These are phyloP conservation scores for Miichthys miiuy DNA, from an alignment of 2,797 vertebrate genomes.

Conservation along the genomic window DNA sequence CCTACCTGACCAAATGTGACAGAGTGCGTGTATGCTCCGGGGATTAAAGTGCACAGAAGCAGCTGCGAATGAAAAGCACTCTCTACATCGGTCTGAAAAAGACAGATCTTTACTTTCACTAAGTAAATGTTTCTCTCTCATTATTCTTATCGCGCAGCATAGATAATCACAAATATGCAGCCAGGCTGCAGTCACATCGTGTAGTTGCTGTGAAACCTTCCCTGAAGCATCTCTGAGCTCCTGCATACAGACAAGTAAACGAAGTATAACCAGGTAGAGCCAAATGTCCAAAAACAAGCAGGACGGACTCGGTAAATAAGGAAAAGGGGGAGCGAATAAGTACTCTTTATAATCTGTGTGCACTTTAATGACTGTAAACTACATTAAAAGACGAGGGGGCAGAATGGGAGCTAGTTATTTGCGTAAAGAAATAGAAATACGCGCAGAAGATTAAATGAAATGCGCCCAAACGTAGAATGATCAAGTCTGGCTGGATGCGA, in stretches of 20 bases:
- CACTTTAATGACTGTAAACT: constrained; percentile 9
- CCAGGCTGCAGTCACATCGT: constrained; percentile 49
- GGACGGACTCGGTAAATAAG: constrained; percentile 17
- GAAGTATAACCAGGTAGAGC: constrained; percentile 32
- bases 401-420: not conserved
- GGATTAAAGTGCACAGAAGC: constrained; percentile 46
- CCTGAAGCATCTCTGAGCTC: constrained; percentile 53
- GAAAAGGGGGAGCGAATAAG: constrained; percentile 34
- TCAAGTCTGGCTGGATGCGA: constrained; percentile 33
- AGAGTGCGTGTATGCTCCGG: not conserved
- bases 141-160: constrained; percentile 34
- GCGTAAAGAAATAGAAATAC: not conserved
- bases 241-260: constrained; percentile 40
- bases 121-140: constrained; percentile 1
- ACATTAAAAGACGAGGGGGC: not conserved
- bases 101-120: constrained; percentile 19
- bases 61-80: constrained; percentile 7
- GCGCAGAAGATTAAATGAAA: not conserved
- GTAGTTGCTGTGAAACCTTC: constrained; percentile 32
- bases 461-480: not conserved
- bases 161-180: constrained; percentile 24
- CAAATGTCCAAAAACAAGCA: constrained; percentile 26
- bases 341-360: constrained; percentile 39
- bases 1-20: constrained; percentile 35
- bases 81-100: not conserved